Evolutionary conservation across 2,888 invertebrate species (phyloP).

Genomic region (Dysmachus trigonus): DNA sequence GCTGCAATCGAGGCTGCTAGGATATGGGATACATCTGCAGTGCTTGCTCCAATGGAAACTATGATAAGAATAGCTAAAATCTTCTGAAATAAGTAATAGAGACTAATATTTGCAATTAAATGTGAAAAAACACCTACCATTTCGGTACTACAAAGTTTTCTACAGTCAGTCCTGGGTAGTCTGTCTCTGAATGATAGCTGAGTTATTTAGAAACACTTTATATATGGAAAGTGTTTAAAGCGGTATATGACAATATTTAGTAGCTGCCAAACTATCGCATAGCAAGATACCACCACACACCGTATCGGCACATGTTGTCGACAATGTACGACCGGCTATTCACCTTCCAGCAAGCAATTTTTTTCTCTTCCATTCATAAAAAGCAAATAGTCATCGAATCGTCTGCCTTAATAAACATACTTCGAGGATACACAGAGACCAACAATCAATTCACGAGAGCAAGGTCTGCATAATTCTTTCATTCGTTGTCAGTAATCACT

Average conservation of each 20-base stretch:
- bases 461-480: constrained; percentile 38
- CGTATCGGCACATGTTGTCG: not conserved
- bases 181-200: not conserved
- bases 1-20: constrained; percentile 10
- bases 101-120: not conserved
- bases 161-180: not conserved
- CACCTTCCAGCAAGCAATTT: not conserved
- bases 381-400: not conserved
- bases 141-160: not conserved
- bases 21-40: constrained; percentile 24
- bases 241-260: not conserved
- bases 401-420: not conserved
- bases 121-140: not conserved
- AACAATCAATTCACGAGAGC: constrained; percentile 7
- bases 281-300: not conserved
- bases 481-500: constrained; percentile 14
- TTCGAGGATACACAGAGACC: constrained; percentile 12
- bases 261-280: not conserved
- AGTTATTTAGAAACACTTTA: not conserved
- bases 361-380: constrained; percentile 26
- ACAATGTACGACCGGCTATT: not conserved
- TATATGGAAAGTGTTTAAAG: not conserved
- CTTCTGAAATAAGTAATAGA: not conserved
- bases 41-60: not conserved
- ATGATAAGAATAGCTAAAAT: not conserved